Conservation (phyloP, 1,140 invertebrate species). For the Camponotus pennsylvanicus region DNA sequence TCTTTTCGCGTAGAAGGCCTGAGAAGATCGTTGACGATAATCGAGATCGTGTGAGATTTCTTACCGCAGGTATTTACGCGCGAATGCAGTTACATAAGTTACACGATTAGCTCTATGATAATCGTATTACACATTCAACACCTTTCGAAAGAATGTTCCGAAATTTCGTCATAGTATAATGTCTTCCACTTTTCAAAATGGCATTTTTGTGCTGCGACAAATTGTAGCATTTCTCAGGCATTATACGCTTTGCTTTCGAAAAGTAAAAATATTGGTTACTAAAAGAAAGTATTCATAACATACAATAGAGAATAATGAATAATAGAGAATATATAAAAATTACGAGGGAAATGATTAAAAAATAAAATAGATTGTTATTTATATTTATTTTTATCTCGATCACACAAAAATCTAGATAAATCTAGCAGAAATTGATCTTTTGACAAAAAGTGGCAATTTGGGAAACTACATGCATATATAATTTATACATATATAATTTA, state of each 20-base stretch:
- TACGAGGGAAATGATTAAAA: slow-evolving; percentile 3
- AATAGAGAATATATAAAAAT: neutral
- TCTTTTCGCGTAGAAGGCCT: neutral
- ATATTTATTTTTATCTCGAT: neutral
- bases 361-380: neutral
- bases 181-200: slow-evolving; percentile 11
- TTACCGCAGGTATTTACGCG: slow-evolving; percentile 3
- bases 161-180: neutral
- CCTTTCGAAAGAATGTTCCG: neutral
- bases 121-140: slow-evolving; percentile 9
- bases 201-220: neutral
- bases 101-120: slow-evolving; percentile 26
- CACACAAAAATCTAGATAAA: neutral
- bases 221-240: neutral
- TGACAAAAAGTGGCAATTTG: slow-evolving; percentile 17
- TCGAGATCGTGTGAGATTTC: slow-evolving; percentile 29
- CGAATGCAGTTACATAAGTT: slow-evolving; percentile 21
- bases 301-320: neutral
- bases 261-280: slow-evolving; percentile 6
- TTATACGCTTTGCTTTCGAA: neutral
- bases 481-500: neutral
- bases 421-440: neutral
- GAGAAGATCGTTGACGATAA: slow-evolving; percentile 39
- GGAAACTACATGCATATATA: neutral
- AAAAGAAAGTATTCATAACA: slow-evolving; percentile 20